Evolutionary conservation across 2,797 vertebrate species (phyloP).

Genomic region (Anas bernieri): DNA sequence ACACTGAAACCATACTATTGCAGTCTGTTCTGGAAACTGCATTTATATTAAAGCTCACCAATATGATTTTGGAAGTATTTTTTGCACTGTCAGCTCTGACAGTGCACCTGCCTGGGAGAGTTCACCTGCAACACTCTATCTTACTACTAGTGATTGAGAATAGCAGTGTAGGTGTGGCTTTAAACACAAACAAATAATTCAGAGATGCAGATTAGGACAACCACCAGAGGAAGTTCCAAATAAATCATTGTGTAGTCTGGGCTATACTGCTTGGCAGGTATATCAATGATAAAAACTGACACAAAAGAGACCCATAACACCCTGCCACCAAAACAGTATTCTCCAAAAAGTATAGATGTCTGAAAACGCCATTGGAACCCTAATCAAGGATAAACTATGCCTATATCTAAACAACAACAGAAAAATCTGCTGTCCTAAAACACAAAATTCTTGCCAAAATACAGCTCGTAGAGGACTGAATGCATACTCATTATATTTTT

Average conservation of each 20-base stretch:
- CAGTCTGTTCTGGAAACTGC: background rate
- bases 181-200: background rate
- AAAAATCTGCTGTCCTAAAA: background rate
- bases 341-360: background rate
- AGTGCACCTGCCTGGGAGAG: background rate
- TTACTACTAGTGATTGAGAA: background rate
- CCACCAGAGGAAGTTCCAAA: background rate
- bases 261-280: background rate
- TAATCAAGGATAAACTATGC: background rate
- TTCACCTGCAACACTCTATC: background rate
- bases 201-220: background rate
- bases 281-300: background rate
- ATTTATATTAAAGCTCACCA: background rate
- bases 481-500: background rate
- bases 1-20: background rate
- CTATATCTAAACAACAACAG: background rate
- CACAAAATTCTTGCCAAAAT: background rate
- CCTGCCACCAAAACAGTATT: background rate
- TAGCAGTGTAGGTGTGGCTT: background rate
- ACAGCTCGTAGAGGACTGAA: background rate
- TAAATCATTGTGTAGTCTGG: background rate
- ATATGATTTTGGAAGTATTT: background rate
- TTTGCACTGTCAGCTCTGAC: background rate
- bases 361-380: background rate
- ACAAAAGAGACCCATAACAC: rapidly evolving